Base-by-base conservation (phyloP, 2,888 invertebrate genomes). In the Pinctada fucata region DNA sequence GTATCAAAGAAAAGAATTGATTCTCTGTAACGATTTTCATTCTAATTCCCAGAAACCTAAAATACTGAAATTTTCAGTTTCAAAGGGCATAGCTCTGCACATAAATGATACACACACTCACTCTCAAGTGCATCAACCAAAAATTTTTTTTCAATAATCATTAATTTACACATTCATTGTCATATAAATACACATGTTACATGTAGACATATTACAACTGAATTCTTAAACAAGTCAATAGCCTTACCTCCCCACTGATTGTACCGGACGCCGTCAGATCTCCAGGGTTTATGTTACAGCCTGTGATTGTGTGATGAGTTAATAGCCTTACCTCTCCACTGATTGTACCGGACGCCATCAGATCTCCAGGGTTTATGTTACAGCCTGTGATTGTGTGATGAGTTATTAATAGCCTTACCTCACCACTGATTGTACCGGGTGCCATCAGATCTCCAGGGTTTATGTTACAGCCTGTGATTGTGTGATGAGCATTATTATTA, bases 341-440 rank as follows among this genome's bases (percentile, higher is more conserved):
- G 79, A 99, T 98, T 3, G 99, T 99, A 31, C 99, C 99, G 4
- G 99, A 98, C 4, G 97, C 99, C 93, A 99, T 95, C 75, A 99
- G 93, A 93, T 99, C 99, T 0, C 99, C 99, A 0, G 99, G 95
- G 81, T 96, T 95, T 76, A 99, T 93, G 92, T 98, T 99, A 92
- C 99, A 99, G 2, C 99, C 99, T n/a, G 97, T 97, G 65, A 97
- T 94, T 0, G 99, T 97, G 92, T 99, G 99, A 93, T 99, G 99
- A 0, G 97, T 96, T 51, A 99, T n/a, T n/a, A n/a, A n/a, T n/a
- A n/a, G n/a, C n/a, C 93, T 91, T 91, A 97, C 97, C 89, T 96
- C 96, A 52, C 99, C 99, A 91, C 98, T 98, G 79, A 99, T 98
- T 2, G 99, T 99, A 47, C 99, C 99, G 5, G 99, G 98, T 4